Evolutionary conservation across 2,888 invertebrate species (phyloP).

Genomic region (Anaspis maculata): DNA sequence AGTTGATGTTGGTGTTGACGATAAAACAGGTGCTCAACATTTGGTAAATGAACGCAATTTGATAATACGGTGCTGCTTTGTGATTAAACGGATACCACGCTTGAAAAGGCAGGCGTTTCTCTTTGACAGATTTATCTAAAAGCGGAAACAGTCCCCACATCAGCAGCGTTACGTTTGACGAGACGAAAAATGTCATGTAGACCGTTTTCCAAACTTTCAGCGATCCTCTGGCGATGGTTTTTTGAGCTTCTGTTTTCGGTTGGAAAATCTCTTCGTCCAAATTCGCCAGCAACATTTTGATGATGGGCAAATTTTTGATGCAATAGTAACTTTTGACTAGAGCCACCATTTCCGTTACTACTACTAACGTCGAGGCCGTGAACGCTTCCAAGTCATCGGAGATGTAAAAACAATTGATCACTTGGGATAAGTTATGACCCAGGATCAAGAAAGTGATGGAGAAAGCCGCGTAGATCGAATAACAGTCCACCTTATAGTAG

Average conservation of each 20-base stretch:
- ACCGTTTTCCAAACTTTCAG: constrained; percentile 1
- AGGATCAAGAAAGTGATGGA: neutral
- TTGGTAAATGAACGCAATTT: constrained; percentile 5
- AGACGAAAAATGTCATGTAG: too few relatives aligned
- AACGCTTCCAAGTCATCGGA: constrained; percentile 3
- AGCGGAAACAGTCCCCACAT: constrained; percentile 1
- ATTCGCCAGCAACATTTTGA: constrained; percentile 1
- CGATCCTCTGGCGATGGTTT: neutral
- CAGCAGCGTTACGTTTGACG: neutral
- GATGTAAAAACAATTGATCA: constrained; percentile 3
- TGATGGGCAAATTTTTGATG: constrained; percentile 2
- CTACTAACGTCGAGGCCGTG: constrained; percentile 1
- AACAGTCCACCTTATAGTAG: constrained; percentile 1
- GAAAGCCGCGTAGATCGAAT: neutral
- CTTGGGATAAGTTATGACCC: constrained; percentile 4
- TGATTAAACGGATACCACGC: constrained; percentile 5
- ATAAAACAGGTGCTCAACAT: neutral
- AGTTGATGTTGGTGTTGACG: neutral
- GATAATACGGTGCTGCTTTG: constrained; percentile 3
- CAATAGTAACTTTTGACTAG: constrained; percentile 2
- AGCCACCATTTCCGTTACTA: constrained; percentile 2
- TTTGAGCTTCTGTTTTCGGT: constrained; percentile 1
- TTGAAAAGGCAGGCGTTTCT: constrained; percentile 4
- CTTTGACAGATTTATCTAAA: constrained; percentile 1
- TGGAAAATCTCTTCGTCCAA: constrained; percentile 4